A percentile compares a stretch with the other conserved stretches of the same genome.
These are phyloP conservation scores for Zalophus californianus DNA, from an alignment of 2,797 vertebrate species.

Conservation along the genomic window DNA sequence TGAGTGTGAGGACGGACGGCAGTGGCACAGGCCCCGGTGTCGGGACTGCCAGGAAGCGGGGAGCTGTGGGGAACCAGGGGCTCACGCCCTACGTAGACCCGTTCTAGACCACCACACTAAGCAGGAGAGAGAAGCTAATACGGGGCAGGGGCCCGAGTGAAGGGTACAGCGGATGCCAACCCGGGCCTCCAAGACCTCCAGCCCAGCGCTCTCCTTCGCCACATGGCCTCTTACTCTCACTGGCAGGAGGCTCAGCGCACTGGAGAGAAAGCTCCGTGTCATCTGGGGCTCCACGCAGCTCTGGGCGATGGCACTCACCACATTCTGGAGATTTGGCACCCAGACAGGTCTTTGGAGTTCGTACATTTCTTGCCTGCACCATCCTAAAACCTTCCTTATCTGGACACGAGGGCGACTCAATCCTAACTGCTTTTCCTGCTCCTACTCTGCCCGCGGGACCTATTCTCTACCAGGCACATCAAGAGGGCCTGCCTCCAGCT, in stretches of 20 bases:
- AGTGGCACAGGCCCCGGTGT: not conserved
- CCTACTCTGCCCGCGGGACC: no score
- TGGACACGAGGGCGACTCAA: not conserved
- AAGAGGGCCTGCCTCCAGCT: no score
- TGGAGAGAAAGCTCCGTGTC: not conserved
- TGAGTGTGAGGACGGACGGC: slow-evolving; percentile 5
- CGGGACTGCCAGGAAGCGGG: not conserved
- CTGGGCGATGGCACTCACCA: not conserved
- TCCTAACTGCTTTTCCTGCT: not conserved
- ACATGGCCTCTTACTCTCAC: not conserved
- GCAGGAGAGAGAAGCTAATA: accelerated
- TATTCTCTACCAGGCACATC: accelerated
- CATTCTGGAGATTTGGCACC: not conserved
- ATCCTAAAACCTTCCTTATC: not conserved
- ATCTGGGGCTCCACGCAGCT: not conserved
- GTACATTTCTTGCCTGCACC: not conserved
- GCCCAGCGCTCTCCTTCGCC: not conserved
- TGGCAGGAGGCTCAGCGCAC: not conserved
- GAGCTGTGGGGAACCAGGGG: not conserved
- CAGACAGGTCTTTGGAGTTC: accelerated
- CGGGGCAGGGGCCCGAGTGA: not conserved
- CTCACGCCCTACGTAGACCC: not conserved
- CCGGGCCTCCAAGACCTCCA: not conserved
- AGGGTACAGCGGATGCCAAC: not conserved
- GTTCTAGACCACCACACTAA: not conserved